phyloP scores from a whole-genome alignment of 2,888 invertebrate genomes.

The Anorthoa munda region DNA sequence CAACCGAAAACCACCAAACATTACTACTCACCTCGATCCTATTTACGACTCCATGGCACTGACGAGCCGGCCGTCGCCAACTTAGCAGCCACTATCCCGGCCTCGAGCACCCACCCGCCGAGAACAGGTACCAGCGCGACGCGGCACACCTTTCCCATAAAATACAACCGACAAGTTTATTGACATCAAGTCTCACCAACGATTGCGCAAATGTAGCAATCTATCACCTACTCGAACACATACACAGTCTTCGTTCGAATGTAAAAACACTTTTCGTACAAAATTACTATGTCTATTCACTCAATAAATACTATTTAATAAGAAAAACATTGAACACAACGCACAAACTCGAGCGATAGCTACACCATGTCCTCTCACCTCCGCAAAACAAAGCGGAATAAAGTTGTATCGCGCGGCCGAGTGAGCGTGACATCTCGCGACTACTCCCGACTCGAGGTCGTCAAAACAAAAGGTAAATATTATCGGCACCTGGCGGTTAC shows the following conservation, averaged over 20 bases:
- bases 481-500: constrained; percentile 77
- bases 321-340: constrained; percentile 88
- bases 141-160: constrained; percentile 91
- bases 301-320: constrained; percentile 80
- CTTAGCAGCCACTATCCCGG: constrained; percentile 76
- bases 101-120: constrained; percentile 82
- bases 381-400: constrained; percentile 91
- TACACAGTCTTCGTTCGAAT: constrained; percentile 78
- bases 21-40: constrained; percentile 83
- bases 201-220: constrained; percentile 85
- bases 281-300: constrained; percentile 80
- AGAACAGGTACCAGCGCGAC: constrained; percentile 87
- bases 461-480: constrained; percentile 74
- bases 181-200: constrained; percentile 88
- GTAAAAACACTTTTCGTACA: constrained; percentile 78
- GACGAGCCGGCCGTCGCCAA: constrained; percentile 69
- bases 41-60: constrained; percentile 81
- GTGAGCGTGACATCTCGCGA: constrained; percentile 75
- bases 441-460: constrained; percentile 73
- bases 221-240: constrained; percentile 78
- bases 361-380: constrained; percentile 85
- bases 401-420: constrained; percentile 67
- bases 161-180: constrained; percentile 90
- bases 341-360: constrained; percentile 71
- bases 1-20: constrained; percentile 75